Percentiles rank a stretch among this genome's conserved stretches.
Conservation (phyloP, 1,140 invertebrate genomes). For the Drosophila ficusphila region DNA sequence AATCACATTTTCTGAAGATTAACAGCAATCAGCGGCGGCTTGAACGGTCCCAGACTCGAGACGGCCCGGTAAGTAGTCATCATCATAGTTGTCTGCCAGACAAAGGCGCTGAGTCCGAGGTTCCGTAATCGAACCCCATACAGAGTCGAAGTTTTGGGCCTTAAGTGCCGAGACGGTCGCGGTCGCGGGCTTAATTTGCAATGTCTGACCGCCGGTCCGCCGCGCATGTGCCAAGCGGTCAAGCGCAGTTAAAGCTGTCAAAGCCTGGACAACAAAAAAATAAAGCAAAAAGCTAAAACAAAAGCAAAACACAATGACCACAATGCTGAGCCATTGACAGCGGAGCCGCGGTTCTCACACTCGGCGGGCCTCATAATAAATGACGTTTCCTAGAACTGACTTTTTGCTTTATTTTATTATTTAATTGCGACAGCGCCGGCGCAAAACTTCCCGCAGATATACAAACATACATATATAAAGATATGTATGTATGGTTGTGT, state of each 20-base stretch:
- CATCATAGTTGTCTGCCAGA: slow-evolving; percentile 73
- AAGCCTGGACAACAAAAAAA: slow-evolving; percentile 32
- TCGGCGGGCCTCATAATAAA: slow-evolving; percentile 70
- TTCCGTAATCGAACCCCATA: slow-evolving; percentile 71
- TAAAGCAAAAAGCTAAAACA: slow-evolving; percentile 8
- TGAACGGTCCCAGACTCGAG: slow-evolving; percentile 53
- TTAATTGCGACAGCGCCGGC: slow-evolving; percentile 78
- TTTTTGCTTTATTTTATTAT: slow-evolving; percentile 73
- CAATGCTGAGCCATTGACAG: slow-evolving; percentile 73
- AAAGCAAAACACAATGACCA: slow-evolving; percentile 36
- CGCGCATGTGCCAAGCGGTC: slow-evolving; percentile 79
- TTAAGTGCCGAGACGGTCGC: slow-evolving; percentile 68
- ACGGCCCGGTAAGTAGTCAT: slow-evolving; percentile 61
- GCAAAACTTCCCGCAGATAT: slow-evolving; percentile 61
- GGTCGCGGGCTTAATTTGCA: slow-evolving; percentile 73
- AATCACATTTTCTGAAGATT: slow-evolving; percentile 78
- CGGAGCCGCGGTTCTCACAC: slow-evolving; percentile 71
- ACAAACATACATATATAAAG: background rate
- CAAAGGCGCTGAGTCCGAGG: slow-evolving; percentile 62
- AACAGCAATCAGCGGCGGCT: slow-evolving; percentile 73
- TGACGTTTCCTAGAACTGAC: slow-evolving; percentile 78
- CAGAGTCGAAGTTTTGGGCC: slow-evolving; percentile 16
- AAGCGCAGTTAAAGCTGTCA: slow-evolving; percentile 78
- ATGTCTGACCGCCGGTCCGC: slow-evolving; percentile 57
- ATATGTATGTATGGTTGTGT: too few relatives aligned